Evolutionary conservation across 2,113 vertebrate genomes (phyloP).

Genomic region (Ptilorrhoa leucosticta): DNA sequence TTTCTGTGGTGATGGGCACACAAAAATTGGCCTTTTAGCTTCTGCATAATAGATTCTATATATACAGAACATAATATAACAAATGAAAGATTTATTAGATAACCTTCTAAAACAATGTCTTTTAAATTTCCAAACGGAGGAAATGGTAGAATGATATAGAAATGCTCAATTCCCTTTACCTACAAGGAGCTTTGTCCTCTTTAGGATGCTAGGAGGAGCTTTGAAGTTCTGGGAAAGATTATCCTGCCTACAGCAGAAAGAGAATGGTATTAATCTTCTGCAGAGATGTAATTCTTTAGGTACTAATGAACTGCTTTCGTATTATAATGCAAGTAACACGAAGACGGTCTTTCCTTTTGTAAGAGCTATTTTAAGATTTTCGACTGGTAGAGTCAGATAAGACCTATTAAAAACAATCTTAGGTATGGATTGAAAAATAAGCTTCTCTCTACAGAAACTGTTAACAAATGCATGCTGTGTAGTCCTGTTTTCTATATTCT

Average conservation of each 20-base stretch:
- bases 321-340: neutral
- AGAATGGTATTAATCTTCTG: slow-evolving; percentile 6
- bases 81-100: slow-evolving; percentile 15
- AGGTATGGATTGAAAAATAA: neutral
- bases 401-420: neutral
- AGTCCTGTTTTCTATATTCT: neutral
- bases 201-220: neutral
- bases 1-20: neutral
- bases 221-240: slow-evolving; percentile 48
- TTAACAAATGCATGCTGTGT: neutral
- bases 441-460: neutral
- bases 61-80: neutral
- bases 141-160: neutral
- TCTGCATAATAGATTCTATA: neutral
- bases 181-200: neutral
- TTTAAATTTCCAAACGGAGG: slow-evolving; percentile 30
- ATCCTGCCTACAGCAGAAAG: slow-evolving; percentile 7
- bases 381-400: neutral
- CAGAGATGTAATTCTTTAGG: neutral
- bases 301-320: slow-evolving; percentile 13
- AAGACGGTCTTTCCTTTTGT: neutral
- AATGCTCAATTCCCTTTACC: neutral
- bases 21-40: neutral
- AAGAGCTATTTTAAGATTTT: neutral
- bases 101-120: slow-evolving; percentile 11